Evolutionary conservation across 1,140 invertebrate genomes (phyloP), one percentile per base, ranked within the genome.

Genomic region (Drosophila parvula): DNA sequence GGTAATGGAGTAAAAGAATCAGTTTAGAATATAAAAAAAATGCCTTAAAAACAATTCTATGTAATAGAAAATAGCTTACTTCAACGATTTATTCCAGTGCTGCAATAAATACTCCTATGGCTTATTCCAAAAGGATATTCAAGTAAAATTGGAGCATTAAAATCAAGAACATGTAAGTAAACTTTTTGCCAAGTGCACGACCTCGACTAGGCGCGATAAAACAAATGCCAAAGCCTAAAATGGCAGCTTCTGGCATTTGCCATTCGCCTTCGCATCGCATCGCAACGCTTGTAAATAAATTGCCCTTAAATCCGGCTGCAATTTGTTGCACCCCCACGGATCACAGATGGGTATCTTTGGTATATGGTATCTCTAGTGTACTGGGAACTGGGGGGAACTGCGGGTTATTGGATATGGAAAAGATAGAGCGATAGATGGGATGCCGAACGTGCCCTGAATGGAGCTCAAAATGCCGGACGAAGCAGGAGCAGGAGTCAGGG

Each of bases 151-250:
- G 10, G 0, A 9, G 6, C n/a, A 5, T 7, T 3, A 22, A 22
- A 22, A 22, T 22, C 22, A 22, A 0, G 2, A 0, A 14, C 11
- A 50, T 11, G 28, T 2, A 1, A 4, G n/a, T n/a, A n/a, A 53
- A 36, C 51, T 38, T 55, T 55, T 38, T 0, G 12, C 10, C 18
- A 38, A 36, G 51, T 55, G 51, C 11, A 62, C n/a, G 59, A 64
- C 48, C 36, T 69, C 45, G 14, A 36, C 59, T 75, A 64, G 69
- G 57, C 43, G 56, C 65, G 34, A 69, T 70, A 76, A 81, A 88
- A 82, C 76, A 86, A 86, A 88, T 88, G 83, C 67, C 73, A 83
- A 65, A 67, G 77, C 61, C 84, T 79, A 79, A 86, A 86, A 77
- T 77, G 68, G 56, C 76, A 79, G 48, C 48, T 40, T 47, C 60